Base-by-base conservation (phyloP, 2,888 invertebrate species). In the Candidula unifasciata region DNA sequence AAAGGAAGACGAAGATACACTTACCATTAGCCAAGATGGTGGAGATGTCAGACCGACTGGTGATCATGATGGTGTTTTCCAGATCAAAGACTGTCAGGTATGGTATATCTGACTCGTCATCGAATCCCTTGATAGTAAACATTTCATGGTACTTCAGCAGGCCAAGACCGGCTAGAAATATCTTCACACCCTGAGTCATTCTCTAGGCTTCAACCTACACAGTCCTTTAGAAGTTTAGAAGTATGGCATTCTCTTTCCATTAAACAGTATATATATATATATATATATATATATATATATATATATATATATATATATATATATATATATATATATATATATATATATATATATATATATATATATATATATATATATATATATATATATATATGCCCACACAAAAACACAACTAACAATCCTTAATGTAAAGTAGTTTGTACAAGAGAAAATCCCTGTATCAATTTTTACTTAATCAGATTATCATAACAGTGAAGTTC, bases 81-180 rank as follows among this genome's bases (percentile, higher is more conserved):
- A 93, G 85, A 87, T 92, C 92, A 16, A 84, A 83, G 2, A 86
- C 80, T 66, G 87, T 87, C 8, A 93, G 78, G 68, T 90, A 80
- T 18, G 83, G 82, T n/a, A 93, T 83, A 82, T 93, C 92, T 13
- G 87, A 88, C 78, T 91, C 91, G n/a, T 87, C 86, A 80, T 92
- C 92, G 81, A 88, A 93, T 0, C 92, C 92, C 80, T 91, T 91
- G 18, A 90, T 89, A 8, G 89, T 60, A 82, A 93, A 92, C 86
- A 91, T 91, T 30, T 91, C 90, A 77, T 88, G 88, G 85, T 92
- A 90, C 74, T 89, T 86, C 27, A 85, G 86, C 85, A 92, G 84
- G 57, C 90, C 91, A 18, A 91, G 69, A 1, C 89, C 81, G 3
- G 81, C 81, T 21, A 92, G 88, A 87, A 92, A 92, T 33, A 37